Conservation (phyloP, 2,113 vertebrate species). For the Erpornis zantholeuca region DNA sequence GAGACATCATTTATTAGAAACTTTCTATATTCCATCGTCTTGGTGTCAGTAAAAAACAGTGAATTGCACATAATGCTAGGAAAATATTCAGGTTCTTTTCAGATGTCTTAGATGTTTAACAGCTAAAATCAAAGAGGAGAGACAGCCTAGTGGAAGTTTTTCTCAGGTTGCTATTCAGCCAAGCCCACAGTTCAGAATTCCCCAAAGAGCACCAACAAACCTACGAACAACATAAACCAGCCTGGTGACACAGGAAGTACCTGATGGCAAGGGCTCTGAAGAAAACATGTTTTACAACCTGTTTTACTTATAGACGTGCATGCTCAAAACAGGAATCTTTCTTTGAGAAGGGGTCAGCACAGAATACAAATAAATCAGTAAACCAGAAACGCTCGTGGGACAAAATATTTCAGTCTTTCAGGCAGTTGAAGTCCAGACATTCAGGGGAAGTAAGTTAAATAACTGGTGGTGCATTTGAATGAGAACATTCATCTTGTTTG, state of each 20-base stretch:
- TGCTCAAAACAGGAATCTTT: neutral
- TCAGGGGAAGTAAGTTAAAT: constrained; percentile 64
- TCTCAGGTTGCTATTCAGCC: neutral
- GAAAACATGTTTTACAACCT: neutral
- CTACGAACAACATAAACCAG: neutral
- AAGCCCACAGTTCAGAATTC: neutral
- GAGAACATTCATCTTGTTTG: constrained; percentile 68
- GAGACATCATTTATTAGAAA: neutral
- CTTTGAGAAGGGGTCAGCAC: neutral
- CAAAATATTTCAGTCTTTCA: constrained; percentile 40
- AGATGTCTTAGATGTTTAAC: neutral
- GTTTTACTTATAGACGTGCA: neutral
- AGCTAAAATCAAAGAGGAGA: neutral
- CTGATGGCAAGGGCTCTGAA: neutral
- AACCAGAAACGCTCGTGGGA: constrained; percentile 38
- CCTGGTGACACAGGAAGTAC: neutral
- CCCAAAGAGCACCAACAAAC: neutral
- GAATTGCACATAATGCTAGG: neutral
- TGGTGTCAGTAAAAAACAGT: neutral
- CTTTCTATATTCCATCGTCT: neutral
- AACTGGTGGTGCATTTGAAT: constrained; percentile 65
- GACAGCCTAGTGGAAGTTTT: neutral
- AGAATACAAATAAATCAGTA: constrained; percentile 27
- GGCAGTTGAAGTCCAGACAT: constrained; percentile 28
- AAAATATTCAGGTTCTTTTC: neutral